Evolutionary conservation across 2,113 vertebrate genomes (phyloP), one percentile per base, ranked within the genome.

Genomic region (Neopipo cinnamomea): DNA sequence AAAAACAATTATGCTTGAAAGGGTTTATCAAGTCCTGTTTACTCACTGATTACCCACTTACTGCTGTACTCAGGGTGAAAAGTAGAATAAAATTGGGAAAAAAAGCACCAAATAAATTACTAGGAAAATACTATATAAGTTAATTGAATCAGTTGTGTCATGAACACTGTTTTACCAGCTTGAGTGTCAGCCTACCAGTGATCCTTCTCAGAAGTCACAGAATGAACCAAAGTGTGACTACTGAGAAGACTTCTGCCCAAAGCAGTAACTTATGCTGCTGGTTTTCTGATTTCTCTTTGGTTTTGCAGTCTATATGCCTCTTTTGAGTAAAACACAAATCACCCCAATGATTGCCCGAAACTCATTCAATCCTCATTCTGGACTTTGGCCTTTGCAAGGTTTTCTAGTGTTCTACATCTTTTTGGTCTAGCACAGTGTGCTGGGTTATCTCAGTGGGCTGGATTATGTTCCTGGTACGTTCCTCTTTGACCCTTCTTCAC

Each of bases 281-380:
- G 12, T 61, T 81, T 86, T 74, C 39, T 75, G 47, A 2, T 71
- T 91, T 88, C 72, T 63, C 22, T 86, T 76, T 62, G 14, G 4
- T 42, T 71, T 86, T 86, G 63, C n/a, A 84, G 9, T 86, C 27
- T 20, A 3, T 49, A 8, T 39, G 9, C 15, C 65, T 56, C 52
- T 93, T 84, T 42, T 49, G 25, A 84, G 28, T 47, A 63, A 92
- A 92, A 68, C 8, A 41, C 10, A 8, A 72, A 25, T 56, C 31
- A 49, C 15, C 28, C 77, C 33, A 70, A 0, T 50, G 30, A 31
- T 47, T 85, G 35, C 27, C 50, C 63, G 0, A 0, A 62, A 14
- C 4, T 30, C 39, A 35, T 42, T 66, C 23, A 66, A 1, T 73
- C 33, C 21, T 77, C 30, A 46, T 30, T 73, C 42, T 59, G 62